Conservation (phyloP, 2,797 vertebrate species). For the Thalassophryne amazonica region DNA sequence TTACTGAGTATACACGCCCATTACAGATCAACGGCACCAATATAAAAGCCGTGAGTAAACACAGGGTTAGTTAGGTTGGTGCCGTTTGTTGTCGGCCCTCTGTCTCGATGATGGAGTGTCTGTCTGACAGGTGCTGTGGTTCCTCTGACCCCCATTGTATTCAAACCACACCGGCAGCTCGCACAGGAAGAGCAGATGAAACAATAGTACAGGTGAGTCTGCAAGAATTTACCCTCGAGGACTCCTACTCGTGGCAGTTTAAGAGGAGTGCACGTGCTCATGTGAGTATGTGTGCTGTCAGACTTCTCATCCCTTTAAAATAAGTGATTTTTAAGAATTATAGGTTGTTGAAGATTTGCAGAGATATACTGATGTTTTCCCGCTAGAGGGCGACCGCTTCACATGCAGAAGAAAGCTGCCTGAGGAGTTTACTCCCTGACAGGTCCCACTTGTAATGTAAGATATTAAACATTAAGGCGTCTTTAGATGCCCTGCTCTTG, state of each 20-base stretch:
- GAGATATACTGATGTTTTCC: too few relatives aligned
- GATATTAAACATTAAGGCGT: neutral
- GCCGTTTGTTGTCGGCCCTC: slow-evolving; percentile 32
- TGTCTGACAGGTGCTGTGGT: slow-evolving; percentile 62
- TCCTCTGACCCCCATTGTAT: slow-evolving; percentile 70
- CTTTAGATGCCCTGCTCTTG: slow-evolving; percentile 2
- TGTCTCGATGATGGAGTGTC: slow-evolving; percentile 66
- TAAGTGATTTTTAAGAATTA: too few relatives aligned
- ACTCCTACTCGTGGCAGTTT: slow-evolving; percentile 34
- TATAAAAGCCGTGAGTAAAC: slow-evolving; percentile 3
- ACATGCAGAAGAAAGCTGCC: neutral
- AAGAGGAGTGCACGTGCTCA: slow-evolving; percentile 3
- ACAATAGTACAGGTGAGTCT: slow-evolving; percentile 68
- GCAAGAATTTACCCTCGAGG: slow-evolving; percentile 48
- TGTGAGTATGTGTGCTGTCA: slow-evolving; percentile 2
- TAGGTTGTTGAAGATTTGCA: too few relatives aligned
- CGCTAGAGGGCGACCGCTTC: slow-evolving; percentile 23
- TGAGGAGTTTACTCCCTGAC: neutral
- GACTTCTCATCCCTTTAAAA: too few relatives aligned
- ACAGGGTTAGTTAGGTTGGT: slow-evolving; percentile 3
- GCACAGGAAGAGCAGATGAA: slow-evolving; percentile 66
- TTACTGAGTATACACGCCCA: neutral
- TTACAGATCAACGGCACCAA: neutral
- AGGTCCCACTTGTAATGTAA: neutral
- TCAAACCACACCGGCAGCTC: slow-evolving; percentile 67